phyloP scores from a whole-genome alignment of 1,140 invertebrate genomes.

The Scaptomyza montana region DNA sequence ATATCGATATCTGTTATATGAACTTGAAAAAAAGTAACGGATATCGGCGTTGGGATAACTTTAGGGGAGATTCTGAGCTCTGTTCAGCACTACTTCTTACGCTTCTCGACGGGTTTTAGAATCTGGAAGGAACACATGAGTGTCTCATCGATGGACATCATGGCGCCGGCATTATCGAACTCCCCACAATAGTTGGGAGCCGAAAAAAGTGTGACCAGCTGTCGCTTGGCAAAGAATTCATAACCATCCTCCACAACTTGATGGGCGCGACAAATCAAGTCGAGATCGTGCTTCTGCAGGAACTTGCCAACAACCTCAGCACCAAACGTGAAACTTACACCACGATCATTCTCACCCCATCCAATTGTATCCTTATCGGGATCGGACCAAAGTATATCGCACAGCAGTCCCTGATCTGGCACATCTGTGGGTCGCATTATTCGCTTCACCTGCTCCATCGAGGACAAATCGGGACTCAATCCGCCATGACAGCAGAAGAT shows the following conservation, averaged over 20 bases:
- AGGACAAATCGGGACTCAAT: slow-evolving; percentile 93
- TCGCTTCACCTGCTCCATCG: slow-evolving; percentile 94
- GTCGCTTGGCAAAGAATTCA: slow-evolving; percentile 98
- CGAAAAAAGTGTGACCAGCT: slow-evolving; percentile 97
- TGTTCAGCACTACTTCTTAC: too few relatives aligned
- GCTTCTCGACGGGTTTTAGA: slow-evolving; percentile 86
- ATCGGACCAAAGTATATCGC: slow-evolving; percentile 98
- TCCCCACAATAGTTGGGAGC: slow-evolving; percentile 99
- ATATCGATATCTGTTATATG: too few relatives aligned
- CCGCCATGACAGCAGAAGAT: slow-evolving; percentile 99
- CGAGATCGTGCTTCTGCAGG: slow-evolving; percentile 96
- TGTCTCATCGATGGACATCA: slow-evolving; percentile 99
- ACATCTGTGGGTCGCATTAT: slow-evolving; percentile 96
- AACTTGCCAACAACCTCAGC: slow-evolving; percentile 97
- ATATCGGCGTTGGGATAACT: too few relatives aligned
- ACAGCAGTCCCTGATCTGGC: slow-evolving; percentile 95
- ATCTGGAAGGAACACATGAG: slow-evolving; percentile 99
- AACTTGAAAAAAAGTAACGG: too few relatives aligned
- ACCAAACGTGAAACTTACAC: slow-evolving; percentile 97
- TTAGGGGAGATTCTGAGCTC: too few relatives aligned
- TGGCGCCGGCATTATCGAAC: slow-evolving; percentile 98
- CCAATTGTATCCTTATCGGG: slow-evolving; percentile 95
- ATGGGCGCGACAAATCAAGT: slow-evolving; percentile 97
- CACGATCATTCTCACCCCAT: slow-evolving; percentile 97
- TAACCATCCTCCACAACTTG: slow-evolving; percentile 99